Conservation (phyloP, 2,888 invertebrate species). For the Drosophila nr. perissopoda region DNA sequence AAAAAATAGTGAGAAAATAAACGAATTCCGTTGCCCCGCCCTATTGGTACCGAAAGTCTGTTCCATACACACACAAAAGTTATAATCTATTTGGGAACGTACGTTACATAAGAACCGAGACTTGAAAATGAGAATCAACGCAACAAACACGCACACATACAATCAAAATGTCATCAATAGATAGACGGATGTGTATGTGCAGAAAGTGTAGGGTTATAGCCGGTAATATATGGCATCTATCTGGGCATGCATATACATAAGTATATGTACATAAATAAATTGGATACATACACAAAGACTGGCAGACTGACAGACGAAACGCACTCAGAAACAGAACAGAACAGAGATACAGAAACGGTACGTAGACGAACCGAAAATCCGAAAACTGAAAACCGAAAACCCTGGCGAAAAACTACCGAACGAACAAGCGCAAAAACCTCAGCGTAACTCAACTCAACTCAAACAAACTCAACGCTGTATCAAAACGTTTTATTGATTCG, state of each 20-base stretch:
- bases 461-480: constrained; percentile 49
- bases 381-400: constrained; percentile 49
- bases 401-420: constrained; percentile 62
- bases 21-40: constrained; percentile 26
- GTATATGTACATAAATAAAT: constrained; percentile 21
- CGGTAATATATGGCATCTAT: constrained; percentile 68
- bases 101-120: constrained; percentile 57
- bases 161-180: constrained; percentile 23
- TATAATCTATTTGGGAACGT: constrained; percentile 33
- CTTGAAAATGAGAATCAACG: constrained; percentile 39
- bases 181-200: constrained; percentile 23
- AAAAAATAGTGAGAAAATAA: background rate
- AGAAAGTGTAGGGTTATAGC: constrained; percentile 39
- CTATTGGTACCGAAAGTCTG: constrained; percentile 1
- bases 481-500: constrained; percentile 74
- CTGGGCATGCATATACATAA: constrained; percentile 40
- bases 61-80: constrained; percentile 12
- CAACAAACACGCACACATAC: constrained; percentile 18
- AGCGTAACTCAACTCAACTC: constrained; percentile 60
- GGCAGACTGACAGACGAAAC: constrained; percentile 46
- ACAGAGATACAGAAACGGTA: constrained; percentile 56
- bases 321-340: constrained; percentile 51
- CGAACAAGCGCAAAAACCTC: constrained; percentile 67
- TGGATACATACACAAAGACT: constrained; percentile 60
- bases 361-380: constrained; percentile 44